Percentiles rank a stretch among this genome's conserved stretches.
Evolutionary conservation across 2,888 invertebrate species (phyloP).

Genomic region (Spisula solida): DNA sequence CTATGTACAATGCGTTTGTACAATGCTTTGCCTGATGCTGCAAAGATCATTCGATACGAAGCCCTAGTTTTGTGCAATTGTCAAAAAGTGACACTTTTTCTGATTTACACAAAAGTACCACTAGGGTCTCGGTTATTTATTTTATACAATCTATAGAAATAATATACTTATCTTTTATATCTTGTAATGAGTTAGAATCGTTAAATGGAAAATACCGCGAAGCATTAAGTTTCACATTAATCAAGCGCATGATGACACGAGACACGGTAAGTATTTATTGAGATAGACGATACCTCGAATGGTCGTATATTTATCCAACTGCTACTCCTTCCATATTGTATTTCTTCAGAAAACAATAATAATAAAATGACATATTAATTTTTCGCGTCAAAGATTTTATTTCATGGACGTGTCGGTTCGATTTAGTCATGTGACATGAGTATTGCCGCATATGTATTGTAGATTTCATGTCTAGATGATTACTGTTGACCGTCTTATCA

Average conservation of each 20-base stretch:
- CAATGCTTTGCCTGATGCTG: not conserved
- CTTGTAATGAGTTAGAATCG: constrained; percentile 29
- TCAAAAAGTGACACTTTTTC: not conserved
- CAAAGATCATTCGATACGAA: not conserved
- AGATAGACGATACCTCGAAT: constrained; percentile 45
- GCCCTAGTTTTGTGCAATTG: not conserved
- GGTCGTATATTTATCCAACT: constrained; percentile 23
- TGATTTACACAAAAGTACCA: constrained; percentile 22
- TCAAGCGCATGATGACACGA: constrained; percentile 61
- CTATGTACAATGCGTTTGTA: not conserved
- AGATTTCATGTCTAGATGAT: too few relatives aligned
- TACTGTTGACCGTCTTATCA: too few relatives aligned
- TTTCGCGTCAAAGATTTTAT: constrained; percentile 22
- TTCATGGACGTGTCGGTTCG: constrained; percentile 18
- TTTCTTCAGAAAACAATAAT: constrained; percentile 19
- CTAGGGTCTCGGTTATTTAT: not conserved
- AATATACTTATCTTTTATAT: constrained; percentile 33
- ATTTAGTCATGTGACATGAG: not conserved
- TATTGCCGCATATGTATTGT: not conserved
- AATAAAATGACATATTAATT: constrained; percentile 13
- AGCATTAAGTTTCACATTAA: constrained; percentile 57
- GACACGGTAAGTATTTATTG: constrained; percentile 48
- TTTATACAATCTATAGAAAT: constrained; percentile 14
- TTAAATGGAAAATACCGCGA: constrained; percentile 26
- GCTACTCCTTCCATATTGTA: constrained; percentile 9